These are phyloP conservation scores for Hypselothyrea guttata DNA, from an alignment of 2,888 invertebrate species.

Conservation along the genomic window DNA sequence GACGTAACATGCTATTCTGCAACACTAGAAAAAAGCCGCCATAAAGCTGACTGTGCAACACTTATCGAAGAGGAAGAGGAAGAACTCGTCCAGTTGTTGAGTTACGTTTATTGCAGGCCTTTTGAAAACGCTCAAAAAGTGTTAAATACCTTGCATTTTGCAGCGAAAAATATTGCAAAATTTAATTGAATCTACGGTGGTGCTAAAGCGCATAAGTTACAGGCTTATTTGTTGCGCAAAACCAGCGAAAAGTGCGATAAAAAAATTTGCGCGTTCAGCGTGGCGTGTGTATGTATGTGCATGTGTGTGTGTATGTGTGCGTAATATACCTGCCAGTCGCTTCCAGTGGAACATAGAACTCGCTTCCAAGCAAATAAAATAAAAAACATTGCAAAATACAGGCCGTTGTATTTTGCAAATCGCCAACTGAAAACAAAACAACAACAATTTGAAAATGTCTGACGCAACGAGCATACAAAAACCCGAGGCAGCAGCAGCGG, in stretches of 20 bases:
- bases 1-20: background rate
- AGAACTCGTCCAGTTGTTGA: constrained; percentile 44
- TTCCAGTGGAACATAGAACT: constrained; percentile 45
- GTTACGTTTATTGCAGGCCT: constrained; percentile 66
- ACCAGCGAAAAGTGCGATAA: constrained; percentile 40
- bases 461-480: constrained; percentile 67
- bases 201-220: constrained; percentile 16
- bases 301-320: constrained; percentile 61
- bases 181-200: constrained; percentile 15
- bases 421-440: constrained; percentile 22
- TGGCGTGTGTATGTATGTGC: constrained; percentile 68
- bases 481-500: constrained; percentile 52
- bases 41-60: constrained; percentile 38
- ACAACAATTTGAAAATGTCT: constrained; percentile 62
- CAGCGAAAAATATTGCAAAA: constrained; percentile 28
- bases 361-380: constrained; percentile 37
- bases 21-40: constrained; percentile 53
- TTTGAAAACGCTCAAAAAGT: constrained; percentile 44
- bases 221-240: constrained; percentile 21
- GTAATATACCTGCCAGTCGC: constrained; percentile 62
- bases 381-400: constrained; percentile 56
- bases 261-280: constrained; percentile 73
- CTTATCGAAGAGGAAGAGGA: constrained; percentile 36
- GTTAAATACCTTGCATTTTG: constrained; percentile 27
- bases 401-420: constrained; percentile 42